A percentile compares a stretch with the other conserved stretches of the same genome.
Conservation (phyloP, 2,888 invertebrate species). For the Himalopsyche kuldschensis region DNA sequence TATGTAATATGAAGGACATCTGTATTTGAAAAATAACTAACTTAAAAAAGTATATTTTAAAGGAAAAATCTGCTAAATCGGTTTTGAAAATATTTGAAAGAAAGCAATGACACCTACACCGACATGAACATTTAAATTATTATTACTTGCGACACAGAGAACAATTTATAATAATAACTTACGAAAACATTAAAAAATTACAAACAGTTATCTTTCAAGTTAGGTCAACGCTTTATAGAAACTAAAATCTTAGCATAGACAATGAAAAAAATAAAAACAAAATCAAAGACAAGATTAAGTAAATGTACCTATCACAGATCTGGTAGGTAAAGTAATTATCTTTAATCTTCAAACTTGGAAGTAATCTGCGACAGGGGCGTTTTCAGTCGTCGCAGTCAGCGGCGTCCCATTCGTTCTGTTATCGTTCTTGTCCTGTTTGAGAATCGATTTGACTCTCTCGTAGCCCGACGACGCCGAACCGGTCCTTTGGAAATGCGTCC, state of each 20-base stretch:
- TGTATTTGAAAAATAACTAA: too few species aligned
- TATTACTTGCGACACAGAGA: background rate
- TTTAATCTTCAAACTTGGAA: slow-evolving; percentile 47
- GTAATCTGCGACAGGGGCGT: slow-evolving; percentile 50
- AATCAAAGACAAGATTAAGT: background rate
- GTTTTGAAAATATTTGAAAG: too few species aligned
- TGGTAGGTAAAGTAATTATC: background rate
- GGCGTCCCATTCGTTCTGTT: slow-evolving; percentile 34
- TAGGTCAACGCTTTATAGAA: background rate
- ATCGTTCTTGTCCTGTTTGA: slow-evolving; percentile 37
- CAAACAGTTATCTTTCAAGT: background rate
- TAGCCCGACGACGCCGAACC: slow-evolving; percentile 34
- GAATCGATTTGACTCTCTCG: slow-evolving; percentile 46
- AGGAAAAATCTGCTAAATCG: too few species aligned
- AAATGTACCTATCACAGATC: background rate
- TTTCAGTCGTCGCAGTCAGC: slow-evolving; percentile 38
- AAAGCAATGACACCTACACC: background rate
- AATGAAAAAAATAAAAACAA: background rate
- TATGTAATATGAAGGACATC: too few species aligned
- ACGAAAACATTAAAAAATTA: background rate
- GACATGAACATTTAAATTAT: background rate
- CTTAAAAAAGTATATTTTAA: too few species aligned
- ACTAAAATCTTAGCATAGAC: background rate
- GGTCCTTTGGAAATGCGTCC: slow-evolving; percentile 39
- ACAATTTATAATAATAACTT: background rate